Conservation (phyloP, 2,113 vertebrate species). For the Piprites chloris region DNA sequence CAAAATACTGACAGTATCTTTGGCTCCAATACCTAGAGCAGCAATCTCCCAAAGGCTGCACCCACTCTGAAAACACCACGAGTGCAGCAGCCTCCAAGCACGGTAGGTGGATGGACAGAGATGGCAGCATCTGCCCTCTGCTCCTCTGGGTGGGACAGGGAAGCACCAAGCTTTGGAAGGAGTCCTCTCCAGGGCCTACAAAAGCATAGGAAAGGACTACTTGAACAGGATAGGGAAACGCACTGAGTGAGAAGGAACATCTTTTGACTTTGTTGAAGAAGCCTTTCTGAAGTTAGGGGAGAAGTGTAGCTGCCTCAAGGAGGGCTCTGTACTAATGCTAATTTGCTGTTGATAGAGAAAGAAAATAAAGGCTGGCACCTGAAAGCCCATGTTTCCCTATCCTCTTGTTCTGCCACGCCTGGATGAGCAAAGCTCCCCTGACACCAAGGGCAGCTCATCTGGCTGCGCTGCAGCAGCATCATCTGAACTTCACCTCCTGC, state of each 20-base stretch:
- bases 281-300: background rate
- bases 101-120: rapidly evolving
- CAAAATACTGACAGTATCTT: background rate
- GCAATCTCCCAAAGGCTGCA: background rate
- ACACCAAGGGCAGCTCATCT: background rate
- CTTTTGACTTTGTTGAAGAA: background rate
- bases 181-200: no score
- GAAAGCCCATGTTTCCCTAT: background rate
- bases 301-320: rapidly evolving
- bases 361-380: background rate
- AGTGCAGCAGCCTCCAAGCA: background rate
- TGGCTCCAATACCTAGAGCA: background rate
- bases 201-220: background rate
- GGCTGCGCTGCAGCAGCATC: background rate
- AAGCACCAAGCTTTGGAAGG: background rate
- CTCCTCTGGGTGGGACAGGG: background rate
- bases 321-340: background rate
- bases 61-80: rapidly evolving
- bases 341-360: background rate
- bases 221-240: background rate
- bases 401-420: background rate
- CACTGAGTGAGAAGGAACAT: rapidly evolving
- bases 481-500: background rate
- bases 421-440: background rate
- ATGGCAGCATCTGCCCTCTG: background rate